Evolutionary conservation across 2,113 vertebrate genomes (phyloP), one percentile per base, ranked within the genome.

Genomic region (Platysternon megacephalum): DNA sequence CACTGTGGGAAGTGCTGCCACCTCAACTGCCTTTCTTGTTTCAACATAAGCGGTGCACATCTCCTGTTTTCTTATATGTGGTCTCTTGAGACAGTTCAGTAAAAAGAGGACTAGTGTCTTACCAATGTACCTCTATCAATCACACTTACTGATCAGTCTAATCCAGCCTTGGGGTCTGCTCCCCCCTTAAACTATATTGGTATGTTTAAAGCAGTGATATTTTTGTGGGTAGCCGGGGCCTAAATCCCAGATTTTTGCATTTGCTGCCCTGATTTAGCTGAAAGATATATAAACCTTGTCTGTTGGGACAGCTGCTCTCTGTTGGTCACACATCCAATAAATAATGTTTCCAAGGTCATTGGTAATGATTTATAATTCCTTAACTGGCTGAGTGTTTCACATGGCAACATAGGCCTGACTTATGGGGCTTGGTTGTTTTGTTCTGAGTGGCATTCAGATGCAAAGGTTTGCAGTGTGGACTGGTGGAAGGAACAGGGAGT

Each of bases 301-400:
- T 1, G 2, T 5, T 4, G 28, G 32, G 11, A 80, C 74, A 85
- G 74, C 79, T 96, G 90, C 35, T 96, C 74, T 86, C 74, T 85
- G 55, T 93, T 35, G 1, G 48, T 94, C 48, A 85, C 52, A 74
- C 35, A 78, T 88, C 39, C 84, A 44, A 88, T 46, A 82, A 89
- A 88, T 80, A 82, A 88, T 72, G 28, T 74, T 21, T 19, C 8
- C 39, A 56, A 44, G 53, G 61, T 61, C 29, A 1, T 32, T 86
- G 84, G 8, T 44, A 79, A 87, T 21, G 65, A 39, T 94, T 92
- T 86, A 86, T n/a, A 14, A 65, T 78, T 81, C 56, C 26, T 94
- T 87, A 46, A 84, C 35, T 82, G 1, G 4, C 24, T 35, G 91
- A 76, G 32, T 8, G n/a, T 93, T 95, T 93, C 29, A 80, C 82